Base-by-base conservation (phyloP, 92 coral and sea anemone species). In the Heliopora coerulea region DNA sequence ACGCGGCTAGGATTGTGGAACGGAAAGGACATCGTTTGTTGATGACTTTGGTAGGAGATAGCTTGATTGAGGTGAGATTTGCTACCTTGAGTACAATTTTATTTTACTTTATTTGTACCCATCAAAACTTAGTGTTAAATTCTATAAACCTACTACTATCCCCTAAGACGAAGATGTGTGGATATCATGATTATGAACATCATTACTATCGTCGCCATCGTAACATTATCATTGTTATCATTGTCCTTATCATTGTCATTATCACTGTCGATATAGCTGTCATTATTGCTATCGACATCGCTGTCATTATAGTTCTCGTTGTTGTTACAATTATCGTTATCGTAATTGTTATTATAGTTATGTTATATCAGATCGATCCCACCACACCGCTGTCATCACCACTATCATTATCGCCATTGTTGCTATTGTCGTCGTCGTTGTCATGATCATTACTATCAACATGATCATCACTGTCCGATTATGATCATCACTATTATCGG, bases 1-100 rank as follows among this genome's bases (percentile, higher is more conserved):
- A 84, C 56, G 96, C 97, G 3, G 97, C 97, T 0, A 81, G 97
- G 59, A 92, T 92, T 68, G 80, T 82, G 17, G 97, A 92, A 30
- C 79, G 97, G 41, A 89, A 89, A 68, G 93, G 97, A 23, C 89
- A 91, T 81, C 88, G 85, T 48, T 73, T 92, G 46, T 62, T 92
- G 74, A 72, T 92, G 75, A 93, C 88, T 8, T 78, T 92, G 15
- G 97, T 92, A 19, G 97, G 97, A n/a, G 97, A 92, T 77, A 92
- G 97, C 28, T 66, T 92, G 37, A 75, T 92, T 24, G 97, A 92
- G 97, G 97, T 92, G 29, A 59, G 42, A 37, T 37, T 37, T 37
- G 42, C 4, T 37, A n/a, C n/a, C n/a, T n/a, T n/a, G n/a, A n/a
- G n/a, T n/a, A n/a, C n/a, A n/a, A n/a, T n/a, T n/a, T n/a, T n/a